Evolutionary conservation across 2,113 vertebrate genomes (phyloP).

Genomic region (Laticauda laticaudata): DNA sequence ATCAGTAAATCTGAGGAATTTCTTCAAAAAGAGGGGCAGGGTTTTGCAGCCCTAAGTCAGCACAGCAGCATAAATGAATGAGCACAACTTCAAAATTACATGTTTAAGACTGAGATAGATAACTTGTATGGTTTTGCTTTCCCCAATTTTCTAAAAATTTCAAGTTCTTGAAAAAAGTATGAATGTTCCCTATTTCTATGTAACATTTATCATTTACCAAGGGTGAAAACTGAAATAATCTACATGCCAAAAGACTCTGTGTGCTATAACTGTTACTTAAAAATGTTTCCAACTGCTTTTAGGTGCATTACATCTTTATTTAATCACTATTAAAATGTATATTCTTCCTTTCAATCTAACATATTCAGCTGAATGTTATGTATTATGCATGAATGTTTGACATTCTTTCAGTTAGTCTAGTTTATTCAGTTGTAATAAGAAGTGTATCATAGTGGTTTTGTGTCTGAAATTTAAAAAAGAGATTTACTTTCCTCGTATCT

Average conservation of each 20-base stretch:
- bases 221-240: neutral
- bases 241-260: rapidly evolving
- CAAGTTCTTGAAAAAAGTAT: neutral
- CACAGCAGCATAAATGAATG: neutral
- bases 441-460: neutral
- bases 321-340: neutral
- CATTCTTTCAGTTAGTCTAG: neutral
- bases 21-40: neutral
- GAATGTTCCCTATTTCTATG: neutral
- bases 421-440: neutral
- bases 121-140: neutral
- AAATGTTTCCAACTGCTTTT: neutral
- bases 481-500: neutral
- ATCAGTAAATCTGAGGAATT: neutral
- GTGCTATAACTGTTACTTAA: neutral
- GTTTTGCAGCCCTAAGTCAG: neutral
- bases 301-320: neutral
- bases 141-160: neutral
- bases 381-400: neutral
- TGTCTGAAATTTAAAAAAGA: neutral
- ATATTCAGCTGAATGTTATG: neutral
- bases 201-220: neutral
- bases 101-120: neutral
- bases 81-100: neutral
- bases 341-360: neutral